Evolutionary conservation across 1,140 invertebrate species (phyloP).

Genomic region (Globodera ellingtonae): DNA sequence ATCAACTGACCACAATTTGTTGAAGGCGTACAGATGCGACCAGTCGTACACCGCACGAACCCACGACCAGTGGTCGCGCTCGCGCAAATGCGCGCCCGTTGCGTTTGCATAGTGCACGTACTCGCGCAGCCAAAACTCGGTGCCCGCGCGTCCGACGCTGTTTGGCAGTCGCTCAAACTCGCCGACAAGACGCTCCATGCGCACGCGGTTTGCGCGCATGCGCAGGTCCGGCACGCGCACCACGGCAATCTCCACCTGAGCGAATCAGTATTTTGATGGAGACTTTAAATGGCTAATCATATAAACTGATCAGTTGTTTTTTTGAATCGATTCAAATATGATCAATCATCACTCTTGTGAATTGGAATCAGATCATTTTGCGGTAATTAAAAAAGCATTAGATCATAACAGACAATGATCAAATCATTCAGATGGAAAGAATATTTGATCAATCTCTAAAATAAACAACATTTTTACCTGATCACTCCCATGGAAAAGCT

Average conservation of each 20-base stretch:
- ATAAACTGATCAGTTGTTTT: no score
- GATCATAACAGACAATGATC: no score
- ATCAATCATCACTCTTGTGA: no score
- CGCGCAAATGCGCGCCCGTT: slow-evolving; percentile 54
- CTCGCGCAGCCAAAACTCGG: slow-evolving; percentile 62
- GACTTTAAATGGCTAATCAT: no score
- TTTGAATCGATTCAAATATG: no score
- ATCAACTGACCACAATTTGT: slow-evolving; percentile 58
- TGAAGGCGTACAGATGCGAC: slow-evolving; percentile 63
- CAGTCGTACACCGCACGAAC: slow-evolving; percentile 62
- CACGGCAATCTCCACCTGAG: slow-evolving; percentile 62
- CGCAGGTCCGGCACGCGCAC: slow-evolving; percentile 58
- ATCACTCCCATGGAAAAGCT: slow-evolving; percentile 62
- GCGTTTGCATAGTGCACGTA: slow-evolving; percentile 62
- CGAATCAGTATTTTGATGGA: background rate
- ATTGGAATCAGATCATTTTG: no score
- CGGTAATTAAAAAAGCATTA: no score
- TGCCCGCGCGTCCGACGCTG: slow-evolving; percentile 57
- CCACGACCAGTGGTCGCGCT: slow-evolving; percentile 60
- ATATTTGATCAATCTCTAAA: background rate
- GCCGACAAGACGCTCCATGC: slow-evolving; percentile 53
- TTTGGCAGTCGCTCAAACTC: slow-evolving; percentile 58
- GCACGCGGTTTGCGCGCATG: slow-evolving; percentile 40
- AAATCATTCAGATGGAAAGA: no score
- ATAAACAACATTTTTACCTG: slow-evolving; percentile 41